Base-by-base conservation (phyloP, 1,140 invertebrate genomes). In the Trissolcus basalis region DNA sequence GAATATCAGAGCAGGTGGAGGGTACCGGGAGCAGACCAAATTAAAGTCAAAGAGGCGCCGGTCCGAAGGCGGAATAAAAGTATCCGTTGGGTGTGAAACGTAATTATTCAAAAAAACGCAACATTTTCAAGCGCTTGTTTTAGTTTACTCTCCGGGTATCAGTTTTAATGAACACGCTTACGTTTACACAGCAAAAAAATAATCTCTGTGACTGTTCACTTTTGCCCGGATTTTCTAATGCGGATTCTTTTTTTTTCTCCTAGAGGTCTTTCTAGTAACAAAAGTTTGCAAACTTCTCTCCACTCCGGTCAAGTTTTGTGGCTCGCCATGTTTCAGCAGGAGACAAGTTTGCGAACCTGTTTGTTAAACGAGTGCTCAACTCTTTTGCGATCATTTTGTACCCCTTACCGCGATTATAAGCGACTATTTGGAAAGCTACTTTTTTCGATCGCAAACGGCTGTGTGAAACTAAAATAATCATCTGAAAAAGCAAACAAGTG, bases 221-320 rank as follows among this genome's bases (percentile, higher is more conserved):
- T 60, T 44, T 61, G 63, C 58, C 68, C 45, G 14, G 70, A 73
- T 73, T 73, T 54, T 65, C 63, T 78, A 78, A 78, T 72, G 64
- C 33, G 43, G 65, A 65, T 33, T 53, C 47, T 49, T 59, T 73
- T 56, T 53, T 49, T 59, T 73, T 56, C 48, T 67, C 70, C 69
- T 65, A 60, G 69, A 63, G 51, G 71, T 77, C 50, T 10, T 48
- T 19, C 47, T 73, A 47, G 64, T 63, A 67, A 61, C 50, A 14
- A 14, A 77, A 77, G 50, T 77, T 77, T 71, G 64, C 59, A 78
- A 78, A 73, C 65, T 27, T 70, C n/a, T n/a, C n/a, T n/a, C 65
- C 13, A 68, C 55, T 69, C 48, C 70, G 70, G 70, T 74, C 71
- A 78, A 74, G 69, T 78, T 78, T 78, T 69, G 76, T 61, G 76